Evolutionary conservation across 2,888 invertebrate species (phyloP), one percentile per base, ranked within the genome.

Genomic region (Sphecodes monilicornis): DNA sequence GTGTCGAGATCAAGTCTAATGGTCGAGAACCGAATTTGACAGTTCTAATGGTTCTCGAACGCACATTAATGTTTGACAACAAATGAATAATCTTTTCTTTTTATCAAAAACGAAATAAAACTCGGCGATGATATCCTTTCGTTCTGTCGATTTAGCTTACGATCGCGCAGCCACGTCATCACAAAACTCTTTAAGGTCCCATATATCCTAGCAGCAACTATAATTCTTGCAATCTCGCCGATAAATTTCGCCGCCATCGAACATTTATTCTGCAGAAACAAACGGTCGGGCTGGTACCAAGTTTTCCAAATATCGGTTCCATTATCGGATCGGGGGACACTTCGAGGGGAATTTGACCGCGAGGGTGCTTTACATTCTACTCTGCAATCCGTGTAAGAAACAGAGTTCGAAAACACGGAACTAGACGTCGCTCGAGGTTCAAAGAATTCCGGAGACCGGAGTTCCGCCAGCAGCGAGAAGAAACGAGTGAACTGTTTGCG

Each of bases 401-500:
- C 60, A 29, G 60, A 29, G 29, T 60, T 60, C 29, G 60, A 29
- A 29, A 60, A 60, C 60, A 60, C 60, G 60, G 60, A 16, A 5
- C 60, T 0, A 29, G 60, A 29, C 60, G 0, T 60, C 60, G 11
- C 60, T 29, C 8, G 3, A n/a, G 29, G 29, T 29, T 29, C 60
- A 60, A 60, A 60, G 60, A 60, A 29, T 60, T 29, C 60, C 29
- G 29, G 29, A 16, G 57, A 26, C 26, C 57, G 16, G n/a, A n/a
- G n/a, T n/a, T n/a, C n/a, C n/a, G 57, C n/a, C 57, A 50, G 22
- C 50, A 3, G 57, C 26, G 29, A 22, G 46, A 32, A 26, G 60
- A 70, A 69, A 39, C 73, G 68, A 64, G 50, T 36, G 50, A 75
- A 75, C 54, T 57, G 43, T 68, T 80, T 57, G 64, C 80, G 39